Base-by-base conservation (phyloP, 2,888 invertebrate species). In the Villa cingulata region DNA sequence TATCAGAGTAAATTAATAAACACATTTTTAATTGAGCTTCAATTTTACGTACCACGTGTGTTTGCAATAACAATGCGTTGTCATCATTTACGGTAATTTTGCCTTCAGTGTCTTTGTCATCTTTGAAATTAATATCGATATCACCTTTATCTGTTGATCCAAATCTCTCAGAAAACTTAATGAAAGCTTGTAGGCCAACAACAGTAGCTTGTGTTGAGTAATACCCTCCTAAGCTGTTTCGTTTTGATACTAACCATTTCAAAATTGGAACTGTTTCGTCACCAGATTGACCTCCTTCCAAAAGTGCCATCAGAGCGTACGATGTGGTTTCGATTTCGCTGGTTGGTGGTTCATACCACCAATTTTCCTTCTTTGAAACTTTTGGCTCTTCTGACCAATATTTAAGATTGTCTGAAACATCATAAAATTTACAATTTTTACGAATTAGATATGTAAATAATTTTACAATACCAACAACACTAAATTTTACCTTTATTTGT, bases 291-390 rank as follows among this genome's bases (percentile, higher is more conserved):
- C 68, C 70, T 4, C 67, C 66, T 48, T 74, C 72, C 15, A 80
- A 59, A 63, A 76, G 78, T 0, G 87, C 80, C 47, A 91, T 72
- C 48, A 96, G 70, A 0, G 83, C 86, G 66, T 95, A 96, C 0
- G 94, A 81, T 0, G 95, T 92, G 56, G 89, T 86, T 65, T 89
- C 88, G 5, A 95, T 72, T 56, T 66, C 65, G 1, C 83, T 77
- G 37, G 86, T 81, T 50, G 77, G 75, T 0, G 86, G 80, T 51
- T 78, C 66, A 15, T 66, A 66, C 53, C 68, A 71, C 76, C 78
- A 77, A 1, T 77, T 76, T 0, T 83, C 78, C 53, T 78, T 74
- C 63, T 80, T 78, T 2, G 68, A 76, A 7, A 23, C 53, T 83
- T 81, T 12, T 12, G 27, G 12, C 3, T 18, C 15, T 20, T 47